Evolutionary conservation across 2,113 vertebrate species (phyloP).

Genomic region (Peromyscus polionotus): DNA sequence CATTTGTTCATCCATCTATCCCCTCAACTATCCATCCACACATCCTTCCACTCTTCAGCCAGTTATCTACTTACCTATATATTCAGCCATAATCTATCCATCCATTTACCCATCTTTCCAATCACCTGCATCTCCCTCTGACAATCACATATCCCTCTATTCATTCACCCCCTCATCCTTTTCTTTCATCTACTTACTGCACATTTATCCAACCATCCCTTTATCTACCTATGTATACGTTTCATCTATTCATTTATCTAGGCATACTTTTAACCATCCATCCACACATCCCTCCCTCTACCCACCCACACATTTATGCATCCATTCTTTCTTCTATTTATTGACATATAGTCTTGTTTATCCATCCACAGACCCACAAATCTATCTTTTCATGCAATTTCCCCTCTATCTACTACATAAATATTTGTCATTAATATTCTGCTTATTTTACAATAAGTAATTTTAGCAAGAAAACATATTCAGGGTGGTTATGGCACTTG

Average conservation of each 20-base stretch:
- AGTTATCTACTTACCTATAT: too few species aligned
- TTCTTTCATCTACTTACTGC: neutral
- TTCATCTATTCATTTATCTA: neutral
- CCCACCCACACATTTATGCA: fast-evolving
- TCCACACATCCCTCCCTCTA: too few species aligned
- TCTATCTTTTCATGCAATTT: neutral
- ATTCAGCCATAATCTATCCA: neutral
- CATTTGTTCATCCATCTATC: neutral
- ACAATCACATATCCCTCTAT: neutral
- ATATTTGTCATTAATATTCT: neutral
- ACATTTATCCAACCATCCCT: too few species aligned
- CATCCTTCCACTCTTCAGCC: too few species aligned
- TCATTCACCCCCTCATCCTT: neutral
- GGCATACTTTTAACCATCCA: neutral
- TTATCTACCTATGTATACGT: too few species aligned
- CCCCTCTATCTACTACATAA: neutral
- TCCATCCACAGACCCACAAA: neutral
- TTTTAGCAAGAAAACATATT: neutral
- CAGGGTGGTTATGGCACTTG: neutral
- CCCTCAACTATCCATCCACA: neutral
- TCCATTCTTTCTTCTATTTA: too few species aligned
- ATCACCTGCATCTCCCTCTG: neutral
- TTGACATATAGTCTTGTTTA: too few species aligned
- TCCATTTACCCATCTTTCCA: too few species aligned
- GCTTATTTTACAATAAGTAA: neutral